phyloP scores from a whole-genome alignment of 2,113 vertebrate species.

The Brachyhypopomus occidentalis region DNA sequence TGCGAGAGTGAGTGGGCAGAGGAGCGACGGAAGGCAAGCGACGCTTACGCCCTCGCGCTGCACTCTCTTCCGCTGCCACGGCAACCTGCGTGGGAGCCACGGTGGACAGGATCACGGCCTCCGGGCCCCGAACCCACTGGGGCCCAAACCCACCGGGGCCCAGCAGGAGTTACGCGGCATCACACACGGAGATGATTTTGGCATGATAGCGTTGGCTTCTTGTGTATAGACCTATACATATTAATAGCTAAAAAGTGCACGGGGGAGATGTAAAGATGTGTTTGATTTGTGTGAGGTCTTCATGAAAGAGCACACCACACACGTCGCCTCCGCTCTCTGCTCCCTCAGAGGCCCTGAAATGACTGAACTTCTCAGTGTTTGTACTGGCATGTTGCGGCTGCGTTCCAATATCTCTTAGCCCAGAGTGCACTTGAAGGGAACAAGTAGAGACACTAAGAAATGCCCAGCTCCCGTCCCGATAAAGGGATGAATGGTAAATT shows the following conservation, averaged over 20 bases:
- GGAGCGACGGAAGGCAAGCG: slow-evolving; percentile 9
- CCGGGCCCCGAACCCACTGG: slow-evolving; percentile 14
- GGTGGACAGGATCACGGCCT: slow-evolving; percentile 5
- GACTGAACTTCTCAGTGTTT: neutral
- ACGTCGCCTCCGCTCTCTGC: too few relatives aligned
- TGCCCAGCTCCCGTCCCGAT: neutral
- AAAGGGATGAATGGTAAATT: neutral
- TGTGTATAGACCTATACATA: too few relatives aligned
- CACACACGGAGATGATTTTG: neutral
- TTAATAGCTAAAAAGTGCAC: too few relatives aligned
- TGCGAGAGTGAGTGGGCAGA: slow-evolving; percentile 35
- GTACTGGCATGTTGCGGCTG: neutral
- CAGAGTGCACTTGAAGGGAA: neutral
- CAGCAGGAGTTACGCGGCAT: neutral
- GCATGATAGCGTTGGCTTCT: neutral
- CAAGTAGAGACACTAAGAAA: neutral
- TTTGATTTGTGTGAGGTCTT: neutral
- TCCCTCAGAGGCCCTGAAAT: neutral
- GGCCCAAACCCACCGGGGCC: neutral
- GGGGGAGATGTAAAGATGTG: too few relatives aligned
- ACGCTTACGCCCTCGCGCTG: neutral
- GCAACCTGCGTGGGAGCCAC: slow-evolving; percentile 27
- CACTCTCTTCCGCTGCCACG: neutral
- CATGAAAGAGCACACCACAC: neutral
- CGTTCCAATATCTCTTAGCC: neutral